Conservation (phyloP, 2,113 vertebrate species). For the Zingel zingel region DNA sequence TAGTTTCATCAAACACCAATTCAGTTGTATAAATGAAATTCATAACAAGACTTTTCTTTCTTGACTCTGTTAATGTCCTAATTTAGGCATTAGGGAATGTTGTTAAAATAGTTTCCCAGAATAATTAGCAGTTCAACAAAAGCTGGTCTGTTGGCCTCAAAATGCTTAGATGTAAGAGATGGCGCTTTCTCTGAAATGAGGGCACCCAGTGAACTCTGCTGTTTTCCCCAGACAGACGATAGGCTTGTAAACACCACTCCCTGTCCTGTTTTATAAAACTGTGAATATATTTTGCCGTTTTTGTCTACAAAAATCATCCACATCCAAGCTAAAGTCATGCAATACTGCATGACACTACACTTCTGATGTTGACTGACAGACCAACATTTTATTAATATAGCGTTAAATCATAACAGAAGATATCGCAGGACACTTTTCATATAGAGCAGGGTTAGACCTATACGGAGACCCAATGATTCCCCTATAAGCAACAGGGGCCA, state of each 20-base stretch:
- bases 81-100: neutral
- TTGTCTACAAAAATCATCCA: neutral
- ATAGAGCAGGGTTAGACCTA: no score
- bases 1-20: neutral
- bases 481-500: no score
- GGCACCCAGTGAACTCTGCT: neutral
- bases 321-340: neutral
- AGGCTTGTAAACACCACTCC: no score
- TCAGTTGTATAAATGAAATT: neutral
- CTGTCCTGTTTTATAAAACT: neutral
- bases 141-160: neutral
- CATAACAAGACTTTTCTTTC: neutral
- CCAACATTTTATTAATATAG: no score
- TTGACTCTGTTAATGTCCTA: neutral
- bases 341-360: neutral
- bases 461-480: no score
- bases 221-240: neutral
- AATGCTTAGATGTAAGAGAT: neutral
- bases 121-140: slow-evolving; percentile 6
- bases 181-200: neutral
- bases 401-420: no score
- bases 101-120: neutral
- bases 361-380: neutral
- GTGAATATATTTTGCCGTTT: neutral
- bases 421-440: no score